phyloP scores from a whole-genome alignment of 37 sponge, comb jelly and placozoan species.

The Amphimedon queenslandica region DNA sequence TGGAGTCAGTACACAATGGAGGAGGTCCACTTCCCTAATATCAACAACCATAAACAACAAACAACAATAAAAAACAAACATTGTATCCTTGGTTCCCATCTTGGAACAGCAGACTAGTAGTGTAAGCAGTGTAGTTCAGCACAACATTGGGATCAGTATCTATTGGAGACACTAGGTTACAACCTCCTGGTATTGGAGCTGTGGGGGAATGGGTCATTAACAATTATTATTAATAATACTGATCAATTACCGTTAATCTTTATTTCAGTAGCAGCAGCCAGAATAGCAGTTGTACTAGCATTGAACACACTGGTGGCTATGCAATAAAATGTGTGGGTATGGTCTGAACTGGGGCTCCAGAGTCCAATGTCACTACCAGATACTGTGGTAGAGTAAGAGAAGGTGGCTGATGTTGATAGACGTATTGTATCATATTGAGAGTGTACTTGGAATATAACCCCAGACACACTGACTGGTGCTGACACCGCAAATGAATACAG shows the following conservation, averaged over 20 bases:
- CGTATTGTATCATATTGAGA: not conserved
- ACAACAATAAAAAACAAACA: no score
- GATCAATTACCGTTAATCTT: not conserved
- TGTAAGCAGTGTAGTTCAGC: not conserved
- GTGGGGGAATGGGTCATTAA: no score
- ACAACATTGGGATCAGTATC: not conserved
- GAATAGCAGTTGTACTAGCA: not conserved
- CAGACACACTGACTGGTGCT: no score
- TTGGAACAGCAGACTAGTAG: not conserved
- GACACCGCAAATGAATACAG: no score
- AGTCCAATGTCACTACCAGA: not conserved
- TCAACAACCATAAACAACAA: no score
- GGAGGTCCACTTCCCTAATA: no score
- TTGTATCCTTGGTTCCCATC: not conserved
- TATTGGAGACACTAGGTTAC: not conserved
- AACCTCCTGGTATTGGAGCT: conserved; percentile 21
- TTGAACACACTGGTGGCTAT: no score
- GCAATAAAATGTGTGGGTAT: no score
- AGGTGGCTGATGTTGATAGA: not conserved
- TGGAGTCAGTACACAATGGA: no score
- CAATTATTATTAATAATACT: no score
- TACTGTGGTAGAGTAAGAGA: not conserved
- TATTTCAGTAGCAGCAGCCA: not conserved
- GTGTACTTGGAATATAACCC: conserved; percentile 18
- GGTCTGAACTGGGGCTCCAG: no score